Evolutionary conservation across 2,113 vertebrate genomes (phyloP).

Genomic region (human): GRCh38 chrX:24215501-24216000

Average conservation of each 20-base stretch:
- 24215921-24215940: slow-evolving; percentile 61
- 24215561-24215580: slow-evolving; percentile 19
- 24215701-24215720: background rate
- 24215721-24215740: slow-evolving; percentile 22
- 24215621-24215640: slow-evolving; percentile 34
- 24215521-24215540: slow-evolving; percentile 24
- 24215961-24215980: slow-evolving; percentile 66
- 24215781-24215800: slow-evolving; percentile 45
- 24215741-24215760: slow-evolving; percentile 21
- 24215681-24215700: background rate
- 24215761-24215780: slow-evolving; percentile 15
- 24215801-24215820: slow-evolving; percentile 20
- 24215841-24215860: background rate
- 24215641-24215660: background rate
- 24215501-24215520: background rate
- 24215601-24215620: background rate
- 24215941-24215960: slow-evolving; percentile 70
- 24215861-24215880: slow-evolving; percentile 7
- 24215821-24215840: slow-evolving; percentile 50
- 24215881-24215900: slow-evolving; percentile 50
- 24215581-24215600: background rate
- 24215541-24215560: slow-evolving; percentile 57
- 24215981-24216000: slow-evolving; percentile 77
- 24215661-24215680: background rate
- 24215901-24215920: slow-evolving; percentile 54